Conservation (phyloP, 2,797 vertebrate species). For the Sebastes trivittatus region DNA sequence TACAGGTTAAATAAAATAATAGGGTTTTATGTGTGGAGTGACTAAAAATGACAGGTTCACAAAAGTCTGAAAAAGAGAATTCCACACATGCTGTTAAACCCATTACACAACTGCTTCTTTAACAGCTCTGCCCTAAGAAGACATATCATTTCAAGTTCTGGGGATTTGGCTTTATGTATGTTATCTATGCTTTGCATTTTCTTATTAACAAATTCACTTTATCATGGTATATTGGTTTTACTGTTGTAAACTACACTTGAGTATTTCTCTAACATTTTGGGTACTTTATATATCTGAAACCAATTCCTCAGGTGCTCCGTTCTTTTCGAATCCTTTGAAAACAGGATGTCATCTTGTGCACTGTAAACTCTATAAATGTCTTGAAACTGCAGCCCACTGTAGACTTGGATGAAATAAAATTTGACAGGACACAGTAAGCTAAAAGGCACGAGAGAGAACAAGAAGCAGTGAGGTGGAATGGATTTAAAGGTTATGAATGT, state of each 20-base stretch:
- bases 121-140: background rate
- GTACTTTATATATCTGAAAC: background rate
- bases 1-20: conserved; percentile 31
- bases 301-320: background rate
- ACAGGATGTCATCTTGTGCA: conserved; percentile 8
- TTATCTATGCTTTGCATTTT: background rate
- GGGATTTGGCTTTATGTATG: background rate
- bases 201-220: background rate
- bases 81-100: conserved; percentile 14
- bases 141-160: conserved; percentile 4
- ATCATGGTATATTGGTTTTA: background rate
- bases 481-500: conserved; percentile 8
- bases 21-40: conserved; percentile 27
- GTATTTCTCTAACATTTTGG: background rate
- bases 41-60: conserved; percentile 32
- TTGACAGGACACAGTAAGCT: background rate
- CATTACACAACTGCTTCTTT: conserved; percentile 28
- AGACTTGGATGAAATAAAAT: conserved; percentile 8
- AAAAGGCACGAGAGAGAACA: conserved; percentile 1
- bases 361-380: conserved; percentile 4
- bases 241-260: background rate
- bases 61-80: conserved; percentile 15
- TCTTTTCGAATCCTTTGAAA: conserved; percentile 29
- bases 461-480: background rate
- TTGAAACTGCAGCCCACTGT: background rate